These are phyloP conservation scores for Tricholaema leucomelas DNA, from an alignment of 2,113 vertebrate species.

Conservation along the genomic window DNA sequence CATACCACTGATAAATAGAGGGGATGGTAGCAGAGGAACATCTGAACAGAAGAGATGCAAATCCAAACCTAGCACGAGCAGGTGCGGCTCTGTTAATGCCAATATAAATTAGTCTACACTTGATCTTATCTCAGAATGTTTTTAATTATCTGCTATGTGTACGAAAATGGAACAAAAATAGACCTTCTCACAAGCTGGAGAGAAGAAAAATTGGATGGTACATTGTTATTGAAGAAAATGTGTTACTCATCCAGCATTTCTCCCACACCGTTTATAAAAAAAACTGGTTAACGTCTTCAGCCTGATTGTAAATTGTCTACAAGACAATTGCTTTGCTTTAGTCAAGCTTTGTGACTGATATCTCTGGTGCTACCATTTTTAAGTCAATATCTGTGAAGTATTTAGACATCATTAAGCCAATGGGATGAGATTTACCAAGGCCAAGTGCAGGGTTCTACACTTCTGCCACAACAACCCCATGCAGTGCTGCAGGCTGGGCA, in stretches of 20 bases:
- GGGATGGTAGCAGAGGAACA: background rate
- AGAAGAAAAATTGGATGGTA: conserved; percentile 15
- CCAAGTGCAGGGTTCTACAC: no score
- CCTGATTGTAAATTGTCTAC: background rate
- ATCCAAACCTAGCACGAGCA: background rate
- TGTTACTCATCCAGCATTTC: conserved; percentile 35
- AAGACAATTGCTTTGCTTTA: background rate
- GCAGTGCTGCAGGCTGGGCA: no score
- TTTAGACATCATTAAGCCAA: no score
- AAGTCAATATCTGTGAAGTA: background rate
- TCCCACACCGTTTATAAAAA: background rate
- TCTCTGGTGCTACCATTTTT: background rate
- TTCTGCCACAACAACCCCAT: no score
- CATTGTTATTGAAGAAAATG: conserved; percentile 20
- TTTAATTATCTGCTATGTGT: conserved; percentile 29
- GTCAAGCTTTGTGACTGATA: background rate
- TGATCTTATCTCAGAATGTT: background rate
- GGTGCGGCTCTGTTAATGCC: background rate
- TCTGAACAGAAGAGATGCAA: background rate
- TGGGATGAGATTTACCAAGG: no score
- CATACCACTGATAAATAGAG: background rate
- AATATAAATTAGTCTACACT: background rate
- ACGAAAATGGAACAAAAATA: conserved; percentile 45
- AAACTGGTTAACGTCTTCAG: background rate
- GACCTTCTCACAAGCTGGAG: background rate